Percentiles rank a stretch among this genome's conserved stretches.
phyloP scores from a whole-genome alignment of 1,140 invertebrate genomes.

The Drosophila elegans region DNA sequence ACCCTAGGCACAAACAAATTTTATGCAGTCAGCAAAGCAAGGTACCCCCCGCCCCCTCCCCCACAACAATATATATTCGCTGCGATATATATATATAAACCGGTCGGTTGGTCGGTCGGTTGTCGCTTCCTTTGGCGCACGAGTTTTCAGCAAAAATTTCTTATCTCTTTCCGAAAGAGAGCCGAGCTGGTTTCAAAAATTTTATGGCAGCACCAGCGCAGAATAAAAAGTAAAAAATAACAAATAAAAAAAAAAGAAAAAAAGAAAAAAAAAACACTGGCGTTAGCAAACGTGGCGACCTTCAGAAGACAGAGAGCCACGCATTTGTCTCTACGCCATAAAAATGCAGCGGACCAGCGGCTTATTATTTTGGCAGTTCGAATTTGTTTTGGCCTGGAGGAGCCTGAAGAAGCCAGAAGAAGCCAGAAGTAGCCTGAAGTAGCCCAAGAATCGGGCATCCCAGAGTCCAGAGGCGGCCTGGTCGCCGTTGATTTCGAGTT shows the following conservation, averaged over 20 bases:
- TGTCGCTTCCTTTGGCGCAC: conserved; percentile 69
- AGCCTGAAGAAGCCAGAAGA: conserved; percentile 9
- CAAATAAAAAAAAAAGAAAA: neutral
- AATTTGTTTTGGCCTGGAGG: conserved; percentile 77
- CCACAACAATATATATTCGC: conserved; percentile 45
- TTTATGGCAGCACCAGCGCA: conserved; percentile 64
- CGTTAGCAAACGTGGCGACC: conserved; percentile 35
- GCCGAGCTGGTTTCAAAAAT: conserved; percentile 61
- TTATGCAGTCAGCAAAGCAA: conserved; percentile 62
- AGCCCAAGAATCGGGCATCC: conserved; percentile 1
- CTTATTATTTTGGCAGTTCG: conserved; percentile 83
- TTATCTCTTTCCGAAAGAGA: conserved; percentile 53
- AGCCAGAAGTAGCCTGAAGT: neutral
- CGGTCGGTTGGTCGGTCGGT: conserved; percentile 24
- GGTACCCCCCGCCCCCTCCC: too few species aligned
- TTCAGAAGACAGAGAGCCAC: conserved; percentile 23
- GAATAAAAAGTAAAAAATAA: neutral
- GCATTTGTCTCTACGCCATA: conserved; percentile 38
- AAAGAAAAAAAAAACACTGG: conserved; percentile 8
- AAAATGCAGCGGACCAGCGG: conserved; percentile 32
- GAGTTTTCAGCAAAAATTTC: conserved; percentile 83
- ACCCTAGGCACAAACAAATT: conserved; percentile 66
- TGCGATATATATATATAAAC: conserved; percentile 5
- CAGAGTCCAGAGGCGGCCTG: neutral
- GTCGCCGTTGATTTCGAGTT: conserved; percentile 77